Evolutionary conservation across 2,888 invertebrate genomes (phyloP).

Genomic region (Rhogogaster chlorosoma): DNA sequence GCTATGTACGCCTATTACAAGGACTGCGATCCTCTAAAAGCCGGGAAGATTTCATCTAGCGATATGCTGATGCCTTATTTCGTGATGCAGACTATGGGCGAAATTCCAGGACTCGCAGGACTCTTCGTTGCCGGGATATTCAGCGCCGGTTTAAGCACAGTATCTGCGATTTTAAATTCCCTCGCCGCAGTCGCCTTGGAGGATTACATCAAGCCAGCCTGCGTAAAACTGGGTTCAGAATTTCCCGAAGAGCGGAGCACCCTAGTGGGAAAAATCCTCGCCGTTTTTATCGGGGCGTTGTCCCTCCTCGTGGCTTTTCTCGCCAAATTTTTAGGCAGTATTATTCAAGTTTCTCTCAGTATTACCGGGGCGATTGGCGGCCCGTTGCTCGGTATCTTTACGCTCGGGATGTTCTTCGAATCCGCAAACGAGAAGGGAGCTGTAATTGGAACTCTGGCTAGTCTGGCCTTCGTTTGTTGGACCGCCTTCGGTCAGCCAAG

Average conservation of each 20-base stretch:
- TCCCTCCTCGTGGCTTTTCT: slow-evolving; percentile 67
- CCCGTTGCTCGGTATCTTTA: slow-evolving; percentile 91
- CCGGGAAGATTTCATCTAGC: slow-evolving; percentile 82
- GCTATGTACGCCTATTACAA: slow-evolving; percentile 91
- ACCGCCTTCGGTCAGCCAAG: slow-evolving; percentile 67
- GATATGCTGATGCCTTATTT: slow-evolving; percentile 89
- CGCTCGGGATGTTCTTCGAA: slow-evolving; percentile 92
- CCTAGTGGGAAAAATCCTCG: slow-evolving; percentile 78
- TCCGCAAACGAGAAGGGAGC: slow-evolving; percentile 83
- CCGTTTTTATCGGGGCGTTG: slow-evolving; percentile 64
- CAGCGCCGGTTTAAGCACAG: slow-evolving; percentile 94
- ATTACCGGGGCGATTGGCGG: slow-evolving; percentile 93
- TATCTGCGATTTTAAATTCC: slow-evolving; percentile 95
- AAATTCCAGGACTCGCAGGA: slow-evolving; percentile 72
- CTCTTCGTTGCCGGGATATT: slow-evolving; percentile 85
- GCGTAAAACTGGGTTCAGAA: slow-evolving; percentile 79
- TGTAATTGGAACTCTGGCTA: slow-evolving; percentile 63
- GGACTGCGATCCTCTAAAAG: slow-evolving; percentile 88
- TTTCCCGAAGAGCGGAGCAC: slow-evolving; percentile 88
- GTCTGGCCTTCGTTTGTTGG: slow-evolving; percentile 62
- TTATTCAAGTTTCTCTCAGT: slow-evolving; percentile 84
- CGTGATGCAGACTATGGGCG: slow-evolving; percentile 83
- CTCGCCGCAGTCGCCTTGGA: slow-evolving; percentile 93
- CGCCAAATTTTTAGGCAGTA: slow-evolving; percentile 65
- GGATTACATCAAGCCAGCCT: slow-evolving; percentile 87